Evolutionary conservation across 2,888 invertebrate species (phyloP).

Genomic region (Bimastos eiseni): DNA sequence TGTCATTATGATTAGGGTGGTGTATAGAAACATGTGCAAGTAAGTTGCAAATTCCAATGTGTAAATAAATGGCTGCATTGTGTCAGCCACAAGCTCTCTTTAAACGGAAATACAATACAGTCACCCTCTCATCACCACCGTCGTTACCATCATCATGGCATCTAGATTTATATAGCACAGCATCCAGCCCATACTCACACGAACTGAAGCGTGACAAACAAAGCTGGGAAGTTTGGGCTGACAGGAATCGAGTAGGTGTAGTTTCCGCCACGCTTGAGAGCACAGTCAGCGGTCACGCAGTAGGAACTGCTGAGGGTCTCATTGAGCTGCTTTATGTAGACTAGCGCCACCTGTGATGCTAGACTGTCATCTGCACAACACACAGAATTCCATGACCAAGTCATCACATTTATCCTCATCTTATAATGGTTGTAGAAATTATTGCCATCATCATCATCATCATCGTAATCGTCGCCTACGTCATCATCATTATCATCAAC

Average conservation of each 20-base stretch:
- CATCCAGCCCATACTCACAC: constrained; percentile 33
- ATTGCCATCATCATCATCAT: neutral
- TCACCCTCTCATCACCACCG: neutral
- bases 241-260: constrained; percentile 42
- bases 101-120: too few species aligned
- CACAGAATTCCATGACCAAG: too few species aligned
- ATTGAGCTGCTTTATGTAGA: constrained; percentile 39
- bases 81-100: too few species aligned
- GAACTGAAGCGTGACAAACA: constrained; percentile 41
- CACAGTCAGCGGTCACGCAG: constrained; percentile 41
- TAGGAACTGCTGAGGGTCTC: constrained; percentile 39
- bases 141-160: neutral
- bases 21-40: too few species aligned
- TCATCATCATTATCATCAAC: neutral
- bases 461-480: neutral
- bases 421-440: neutral
- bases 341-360: constrained; percentile 19
- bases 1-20: too few species aligned
- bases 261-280: constrained; percentile 38
- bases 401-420: too few species aligned
- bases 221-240: constrained; percentile 38
- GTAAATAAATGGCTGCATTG: too few species aligned
- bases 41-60: too few species aligned
- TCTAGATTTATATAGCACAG: neutral
- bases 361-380: too few species aligned